Percentiles rank a stretch among this genome's conserved stretches.
Evolutionary conservation across 2,888 invertebrate species (phyloP).

Genomic region (Schrankia costaestrigalis): DNA sequence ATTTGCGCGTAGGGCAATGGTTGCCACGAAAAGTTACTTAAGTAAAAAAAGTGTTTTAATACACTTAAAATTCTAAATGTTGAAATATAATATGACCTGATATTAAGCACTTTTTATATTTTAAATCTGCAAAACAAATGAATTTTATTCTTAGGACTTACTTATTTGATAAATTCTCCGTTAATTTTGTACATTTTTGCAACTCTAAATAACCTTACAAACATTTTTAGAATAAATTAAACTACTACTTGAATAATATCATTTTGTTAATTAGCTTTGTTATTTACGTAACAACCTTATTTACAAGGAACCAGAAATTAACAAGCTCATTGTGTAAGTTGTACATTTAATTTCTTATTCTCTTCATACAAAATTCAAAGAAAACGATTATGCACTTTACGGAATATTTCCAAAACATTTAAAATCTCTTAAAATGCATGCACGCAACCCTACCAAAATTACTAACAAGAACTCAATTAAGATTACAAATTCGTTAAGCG

Average conservation of each 20-base stretch:
- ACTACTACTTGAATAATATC: too few species aligned
- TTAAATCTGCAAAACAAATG: too few species aligned
- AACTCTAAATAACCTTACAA: too few species aligned
- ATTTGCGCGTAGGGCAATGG: constrained; percentile 16
- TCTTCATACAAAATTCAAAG: constrained; percentile 1
- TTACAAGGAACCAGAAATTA: neutral
- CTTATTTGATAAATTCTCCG: too few species aligned
- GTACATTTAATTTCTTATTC: neutral
- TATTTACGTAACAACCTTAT: too few species aligned
- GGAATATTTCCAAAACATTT: constrained; percentile 16
- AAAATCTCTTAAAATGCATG: constrained; percentile 9
- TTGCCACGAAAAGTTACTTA: constrained; percentile 8
- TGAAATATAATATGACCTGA: too few species aligned
- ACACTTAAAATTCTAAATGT: too few species aligned
- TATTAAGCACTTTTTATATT: too few species aligned
- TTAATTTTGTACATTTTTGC: too few species aligned
- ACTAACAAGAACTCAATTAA: constrained; percentile 59
- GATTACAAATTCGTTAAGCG: constrained; percentile 66
- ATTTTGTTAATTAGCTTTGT: too few species aligned
- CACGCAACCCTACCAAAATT: constrained; percentile 30
- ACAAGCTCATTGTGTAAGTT: neutral
- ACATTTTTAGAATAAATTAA: too few species aligned
- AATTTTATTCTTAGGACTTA: too few species aligned
- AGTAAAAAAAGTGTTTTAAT: neutral
- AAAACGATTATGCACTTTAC: constrained; percentile 5